Evolutionary conservation across 1,140 invertebrate genomes (phyloP).

Genomic region (Drosophila yakuba): DNA sequence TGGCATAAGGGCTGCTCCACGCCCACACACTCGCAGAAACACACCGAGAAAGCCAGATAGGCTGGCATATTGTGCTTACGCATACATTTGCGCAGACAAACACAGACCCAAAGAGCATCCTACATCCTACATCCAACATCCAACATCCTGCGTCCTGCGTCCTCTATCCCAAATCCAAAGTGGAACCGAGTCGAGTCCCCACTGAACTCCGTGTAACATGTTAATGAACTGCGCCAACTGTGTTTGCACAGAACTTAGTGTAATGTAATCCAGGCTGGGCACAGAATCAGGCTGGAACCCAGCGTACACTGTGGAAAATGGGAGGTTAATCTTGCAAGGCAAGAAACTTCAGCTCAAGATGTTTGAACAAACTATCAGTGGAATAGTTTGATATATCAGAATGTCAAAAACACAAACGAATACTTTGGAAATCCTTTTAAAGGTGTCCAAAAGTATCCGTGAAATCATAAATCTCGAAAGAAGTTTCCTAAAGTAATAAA

Average conservation of each 20-base stretch:
- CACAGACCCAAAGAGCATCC: conserved; percentile 66
- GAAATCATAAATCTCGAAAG: no score
- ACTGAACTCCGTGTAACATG: conserved; percentile 78
- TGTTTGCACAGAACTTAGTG: conserved; percentile 83
- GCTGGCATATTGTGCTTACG: conserved; percentile 61
- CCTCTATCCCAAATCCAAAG: conserved; percentile 36
- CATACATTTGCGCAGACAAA: conserved; percentile 74
- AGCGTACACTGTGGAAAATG: conserved; percentile 7
- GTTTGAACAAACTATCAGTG: no score
- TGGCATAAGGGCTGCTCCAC: neutral
- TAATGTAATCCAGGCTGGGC: conserved; percentile 74
- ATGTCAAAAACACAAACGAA: no score
- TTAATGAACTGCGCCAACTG: conserved; percentile 83
- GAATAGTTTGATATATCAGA: no score
- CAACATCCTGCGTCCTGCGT: conserved; percentile 16
- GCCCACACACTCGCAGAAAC: conserved; percentile 9
- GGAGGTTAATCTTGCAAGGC: neutral
- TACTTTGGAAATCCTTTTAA: no score
- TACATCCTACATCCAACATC: conserved; percentile 20
- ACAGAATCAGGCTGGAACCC: conserved; percentile 27
- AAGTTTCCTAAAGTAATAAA: no score
- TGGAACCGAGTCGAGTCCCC: conserved; percentile 68
- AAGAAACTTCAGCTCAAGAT: no score
- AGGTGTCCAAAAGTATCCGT: no score
- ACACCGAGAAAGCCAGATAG: conserved; percentile 35